Conservation (phyloP, 2,888 invertebrate genomes). For the Nymphalis polychloros region DNA sequence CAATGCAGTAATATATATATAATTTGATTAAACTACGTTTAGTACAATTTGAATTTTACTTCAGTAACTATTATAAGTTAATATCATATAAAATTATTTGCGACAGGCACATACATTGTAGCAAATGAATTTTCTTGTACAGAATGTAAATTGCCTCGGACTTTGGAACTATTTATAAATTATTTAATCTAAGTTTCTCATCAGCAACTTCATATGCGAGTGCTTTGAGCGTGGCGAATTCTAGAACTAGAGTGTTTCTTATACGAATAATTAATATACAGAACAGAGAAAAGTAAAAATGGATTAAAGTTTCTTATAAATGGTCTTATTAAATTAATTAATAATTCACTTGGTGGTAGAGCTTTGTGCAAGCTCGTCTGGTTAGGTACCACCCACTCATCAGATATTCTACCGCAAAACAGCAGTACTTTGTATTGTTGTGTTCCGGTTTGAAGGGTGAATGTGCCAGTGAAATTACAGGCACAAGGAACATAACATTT, state of each 20-base stretch:
- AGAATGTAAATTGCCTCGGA: background rate
- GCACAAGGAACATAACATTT: too few species aligned
- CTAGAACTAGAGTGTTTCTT: background rate
- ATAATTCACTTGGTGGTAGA: too few species aligned
- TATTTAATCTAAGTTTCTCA: background rate
- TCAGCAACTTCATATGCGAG: background rate
- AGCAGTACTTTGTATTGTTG: too few species aligned
- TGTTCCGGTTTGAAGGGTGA: too few species aligned
- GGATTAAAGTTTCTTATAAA: background rate
- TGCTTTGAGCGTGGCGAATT: background rate
- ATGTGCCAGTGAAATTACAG: too few species aligned
- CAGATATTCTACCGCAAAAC: too few species aligned
- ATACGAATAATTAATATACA: background rate
- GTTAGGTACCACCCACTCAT: too few species aligned
- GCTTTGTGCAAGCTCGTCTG: too few species aligned
- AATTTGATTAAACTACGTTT: background rate
- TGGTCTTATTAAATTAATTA: too few species aligned
- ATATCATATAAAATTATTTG: too few species aligned
- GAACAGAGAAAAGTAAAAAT: background rate
- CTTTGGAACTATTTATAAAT: slow-evolving; percentile 1
- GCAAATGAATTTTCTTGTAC: background rate
- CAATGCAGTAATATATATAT: slow-evolving; percentile 2
- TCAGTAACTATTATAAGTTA: too few species aligned
- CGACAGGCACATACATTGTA: background rate
- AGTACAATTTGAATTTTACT: too few species aligned